Base-by-base conservation (phyloP, 1,140 invertebrate genomes). In the Tribolium castaneum region DNA sequence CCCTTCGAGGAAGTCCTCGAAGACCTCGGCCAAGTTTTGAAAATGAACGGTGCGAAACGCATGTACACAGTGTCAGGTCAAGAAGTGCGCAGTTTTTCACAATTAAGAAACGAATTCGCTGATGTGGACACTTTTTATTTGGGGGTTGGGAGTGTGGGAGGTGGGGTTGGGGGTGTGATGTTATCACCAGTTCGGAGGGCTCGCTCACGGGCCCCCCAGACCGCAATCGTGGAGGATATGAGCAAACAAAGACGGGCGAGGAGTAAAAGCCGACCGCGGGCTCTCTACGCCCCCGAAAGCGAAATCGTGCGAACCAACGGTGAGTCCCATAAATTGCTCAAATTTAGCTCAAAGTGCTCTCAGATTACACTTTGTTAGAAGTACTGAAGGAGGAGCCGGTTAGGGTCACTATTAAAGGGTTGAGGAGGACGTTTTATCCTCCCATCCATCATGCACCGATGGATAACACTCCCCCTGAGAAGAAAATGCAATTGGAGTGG, bases 1-100 rank as follows among this genome's bases (percentile, higher is more conserved):
- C 95, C 95, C 1, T 99, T 97, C 85, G 97, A 98, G 88, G 96
- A 98, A 85, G 94, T 98, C n/a, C 88, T 98, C 71, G 93, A 95
- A 85, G 97, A 98, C 88, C 90, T 98, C 82, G 96, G 96, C 77
- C 94, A 97, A 89, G 95, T 97, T 51, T 89, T 98, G 49, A 97
- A 96, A 89, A 95, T 97, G 92, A 95, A 92, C 82, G 94, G 94
- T 77, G 94, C 95, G 74, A 95, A 94, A 86, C 91, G 93, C 87
- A 96, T 98, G 93, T 96, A 95, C 87, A 97, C 95, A 56, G 93
- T 95, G 22, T 93, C 93, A 6, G 96, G 96, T 73, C 94, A 96
- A 90, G 95, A 97, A 91, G 96, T 98, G 1, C 90, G 95, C 77
- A 97, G 96, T 86, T 97, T 97, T 86, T 97, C 95, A 0, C 96